Evolutionary conservation across 2,888 invertebrate species (phyloP).

Genomic region (Myathropa florea): DNA sequence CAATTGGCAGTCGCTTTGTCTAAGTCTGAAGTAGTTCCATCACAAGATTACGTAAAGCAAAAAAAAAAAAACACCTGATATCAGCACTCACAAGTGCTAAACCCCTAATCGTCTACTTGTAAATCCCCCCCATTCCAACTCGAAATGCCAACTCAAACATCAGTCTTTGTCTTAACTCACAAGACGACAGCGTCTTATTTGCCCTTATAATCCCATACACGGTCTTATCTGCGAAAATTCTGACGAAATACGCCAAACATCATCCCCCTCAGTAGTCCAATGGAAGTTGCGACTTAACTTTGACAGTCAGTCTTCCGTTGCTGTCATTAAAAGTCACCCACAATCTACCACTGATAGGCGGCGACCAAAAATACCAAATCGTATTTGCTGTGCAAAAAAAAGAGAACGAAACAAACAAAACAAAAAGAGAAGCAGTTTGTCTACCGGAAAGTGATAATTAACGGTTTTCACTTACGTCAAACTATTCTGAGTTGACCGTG

Average conservation of each 20-base stretch:
- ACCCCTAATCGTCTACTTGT: neutral
- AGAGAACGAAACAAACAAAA: neutral
- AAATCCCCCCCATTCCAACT: neutral
- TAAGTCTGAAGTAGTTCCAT: neutral
- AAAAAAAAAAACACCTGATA: too few relatives aligned
- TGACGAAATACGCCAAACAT: neutral
- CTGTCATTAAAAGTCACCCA: neutral
- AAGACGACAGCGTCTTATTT: neutral
- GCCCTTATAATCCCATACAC: neutral
- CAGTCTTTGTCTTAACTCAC: neutral
- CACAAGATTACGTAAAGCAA: neutral
- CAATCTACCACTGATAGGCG: neutral
- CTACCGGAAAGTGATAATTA: slow-evolving; percentile 60
- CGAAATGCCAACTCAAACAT: neutral
- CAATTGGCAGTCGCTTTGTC: neutral
- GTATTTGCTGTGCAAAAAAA: neutral
- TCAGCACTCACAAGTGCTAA: neutral
- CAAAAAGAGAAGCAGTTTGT: slow-evolving; percentile 43
- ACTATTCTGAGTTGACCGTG: neutral
- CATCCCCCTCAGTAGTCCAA: neutral
- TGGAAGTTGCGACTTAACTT: neutral
- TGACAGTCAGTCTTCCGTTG: neutral
- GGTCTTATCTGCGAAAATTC: neutral
- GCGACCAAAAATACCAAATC: neutral
- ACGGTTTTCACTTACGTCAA: slow-evolving; percentile 36